Evolutionary conservation across 2,797 vertebrate genomes (phyloP), one percentile per base, ranked within the genome.

Genomic region (Sebastes iracundus): DNA sequence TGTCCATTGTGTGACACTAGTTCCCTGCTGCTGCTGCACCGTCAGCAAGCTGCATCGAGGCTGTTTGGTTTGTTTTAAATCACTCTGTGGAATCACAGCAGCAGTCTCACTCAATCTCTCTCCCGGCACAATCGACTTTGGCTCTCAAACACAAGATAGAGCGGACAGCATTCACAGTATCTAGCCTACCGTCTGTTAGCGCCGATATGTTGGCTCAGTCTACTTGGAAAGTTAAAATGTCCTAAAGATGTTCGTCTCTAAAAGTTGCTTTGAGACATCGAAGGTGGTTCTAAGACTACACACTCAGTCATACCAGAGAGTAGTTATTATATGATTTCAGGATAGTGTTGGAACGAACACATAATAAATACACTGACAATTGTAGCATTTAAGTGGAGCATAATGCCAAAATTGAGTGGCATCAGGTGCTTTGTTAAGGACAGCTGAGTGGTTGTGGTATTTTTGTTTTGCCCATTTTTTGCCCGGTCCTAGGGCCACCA

Each of bases 41-140:
- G 53, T 91, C 91, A 93, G 91, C 91, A 89, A 25, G 33, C 75
- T 77, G 78, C 7, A 46, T 75, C 77, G 38, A 83, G 81, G 87
- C 82, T 32, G 69, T 53, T 49, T 33, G 68, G 53, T 64, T 53
- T 35, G 69, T 69, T 86, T 87, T 91, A 87, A 92, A 92, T 92
- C 90, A 88, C 56, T 58, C 10, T 13, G 49, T 49, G 61, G 70
- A 75, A 72, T 81, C 77, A 13, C 79, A 79, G 82, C 85, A 18
- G 81, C 65, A 35, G 35, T 42, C 78, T 74, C 27, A 6, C 27
- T 79, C 52, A 46, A 14, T 60, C 65, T 66, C 53, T 42, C 58
- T 6, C 61, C 42, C 18, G n/a, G 66, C 66, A 32, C 62, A 33
- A 66, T 82, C 4, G 9, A 68, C 58, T 62, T 33, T 5, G 2